Percentiles rank a stretch among this genome's conserved stretches.
Conservation (phyloP, 2,797 vertebrate species). For the Megalops cyprinoides region DNA sequence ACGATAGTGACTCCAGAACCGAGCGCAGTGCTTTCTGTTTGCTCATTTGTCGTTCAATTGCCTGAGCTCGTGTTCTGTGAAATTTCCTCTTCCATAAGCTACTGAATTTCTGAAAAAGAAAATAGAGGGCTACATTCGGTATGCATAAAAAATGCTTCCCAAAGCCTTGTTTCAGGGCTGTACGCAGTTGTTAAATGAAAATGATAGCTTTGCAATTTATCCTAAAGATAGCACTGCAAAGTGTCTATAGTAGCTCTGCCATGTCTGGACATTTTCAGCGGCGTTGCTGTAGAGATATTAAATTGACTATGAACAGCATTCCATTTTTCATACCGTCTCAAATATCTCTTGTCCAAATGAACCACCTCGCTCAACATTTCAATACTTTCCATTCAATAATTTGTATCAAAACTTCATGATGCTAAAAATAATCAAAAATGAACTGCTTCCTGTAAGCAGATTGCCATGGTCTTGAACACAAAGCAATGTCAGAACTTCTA, state of each 20-base stretch:
- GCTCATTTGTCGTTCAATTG: conserved; percentile 76
- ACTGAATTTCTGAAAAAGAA: conserved; percentile 49
- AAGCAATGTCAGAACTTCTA: not conserved
- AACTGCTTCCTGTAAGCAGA: too few relatives aligned
- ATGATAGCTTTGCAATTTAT: conserved; percentile 73
- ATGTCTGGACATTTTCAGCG: conserved; percentile 66
- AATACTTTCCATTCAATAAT: conserved; percentile 44
- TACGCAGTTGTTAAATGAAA: conserved; percentile 64
- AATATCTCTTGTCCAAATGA: conserved; percentile 30
- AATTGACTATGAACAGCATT: conserved; percentile 48
- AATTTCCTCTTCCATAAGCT: conserved; percentile 28
- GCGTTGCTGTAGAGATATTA: conserved; percentile 60
- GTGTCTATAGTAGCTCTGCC: conserved; percentile 57
- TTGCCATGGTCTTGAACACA: not conserved
- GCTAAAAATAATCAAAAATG: too few relatives aligned
- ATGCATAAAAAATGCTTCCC: conserved; percentile 71
- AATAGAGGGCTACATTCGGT: conserved; percentile 76
- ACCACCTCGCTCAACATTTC: conserved; percentile 41
- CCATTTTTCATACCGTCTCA: conserved; percentile 50
- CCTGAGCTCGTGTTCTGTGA: conserved; percentile 59
- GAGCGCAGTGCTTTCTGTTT: conserved; percentile 67
- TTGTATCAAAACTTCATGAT: conserved; percentile 32
- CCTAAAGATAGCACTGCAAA: conserved; percentile 66
- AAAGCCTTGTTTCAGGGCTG: conserved; percentile 46
- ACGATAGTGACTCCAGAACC: conserved; percentile 60